These are phyloP conservation scores for Nycticryphes semicollaris DNA, from an alignment of 2,113 vertebrate species.

Conservation along the genomic window DNA sequence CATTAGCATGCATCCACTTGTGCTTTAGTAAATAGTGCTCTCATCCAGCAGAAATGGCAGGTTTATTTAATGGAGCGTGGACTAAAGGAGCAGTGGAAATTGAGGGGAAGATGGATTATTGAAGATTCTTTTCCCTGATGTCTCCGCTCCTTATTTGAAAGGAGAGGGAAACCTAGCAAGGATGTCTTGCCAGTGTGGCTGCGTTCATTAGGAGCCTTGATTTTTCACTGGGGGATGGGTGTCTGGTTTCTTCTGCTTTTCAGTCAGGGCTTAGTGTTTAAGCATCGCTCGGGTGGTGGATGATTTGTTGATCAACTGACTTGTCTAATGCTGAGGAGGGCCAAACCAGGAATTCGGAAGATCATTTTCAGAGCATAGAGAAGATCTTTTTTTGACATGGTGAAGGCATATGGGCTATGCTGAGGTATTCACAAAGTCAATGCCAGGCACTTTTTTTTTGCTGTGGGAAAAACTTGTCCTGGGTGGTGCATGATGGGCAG, in stretches of 20 bases:
- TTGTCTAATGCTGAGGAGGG: not conserved
- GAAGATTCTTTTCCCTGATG: not conserved
- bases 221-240: not conserved
- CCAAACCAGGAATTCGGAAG: not conserved
- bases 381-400: not conserved
- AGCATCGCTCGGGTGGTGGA: not conserved
- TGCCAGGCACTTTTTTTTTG: not conserved
- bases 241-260: not conserved
- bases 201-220: not conserved
- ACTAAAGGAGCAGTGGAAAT: not conserved
- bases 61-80: constrained; percentile 42
- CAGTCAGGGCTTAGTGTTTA: not conserved
- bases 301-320: not conserved
- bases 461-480: not conserved
- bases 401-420: not conserved
- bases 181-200: not conserved
- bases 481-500: not conserved
- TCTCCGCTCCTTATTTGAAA: not conserved
- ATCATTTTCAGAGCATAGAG: not conserved
- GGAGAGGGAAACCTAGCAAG: not conserved
- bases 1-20: constrained; percentile 34
- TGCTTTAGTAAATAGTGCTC: constrained; percentile 29
- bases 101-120: not conserved
- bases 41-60: constrained; percentile 16
- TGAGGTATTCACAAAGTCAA: not conserved